Conservation (phyloP, 2,113 vertebrate species). For the Lanius ludovicianus region DNA sequence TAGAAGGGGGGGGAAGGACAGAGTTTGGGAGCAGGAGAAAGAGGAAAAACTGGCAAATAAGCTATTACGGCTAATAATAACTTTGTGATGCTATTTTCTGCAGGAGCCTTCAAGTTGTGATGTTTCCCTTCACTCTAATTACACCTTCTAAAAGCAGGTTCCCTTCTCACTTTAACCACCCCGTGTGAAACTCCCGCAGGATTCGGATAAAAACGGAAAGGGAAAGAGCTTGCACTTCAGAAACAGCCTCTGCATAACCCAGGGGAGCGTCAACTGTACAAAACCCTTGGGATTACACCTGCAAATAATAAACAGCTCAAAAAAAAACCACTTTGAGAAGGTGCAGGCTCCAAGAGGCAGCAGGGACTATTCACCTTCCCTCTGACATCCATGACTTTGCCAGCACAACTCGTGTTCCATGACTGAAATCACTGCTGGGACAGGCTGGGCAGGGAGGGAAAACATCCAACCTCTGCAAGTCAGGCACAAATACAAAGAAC, state of each 20-base stretch:
- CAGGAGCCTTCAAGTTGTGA: constrained; percentile 38
- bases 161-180: constrained; percentile 32
- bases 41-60: constrained; percentile 11
- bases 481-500: neutral
- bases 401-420: neutral
- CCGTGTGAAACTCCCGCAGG: neutral
- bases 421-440: neutral
- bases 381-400: neutral
- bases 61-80: constrained; percentile 51
- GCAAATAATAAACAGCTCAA: neutral
- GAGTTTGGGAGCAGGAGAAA: neutral
- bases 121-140: constrained; percentile 51
- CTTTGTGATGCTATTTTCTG: constrained; percentile 22
- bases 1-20: neutral
- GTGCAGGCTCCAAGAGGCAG: neutral
- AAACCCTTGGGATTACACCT: neutral
- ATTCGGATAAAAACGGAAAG: neutral
- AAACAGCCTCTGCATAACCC: constrained; percentile 15
- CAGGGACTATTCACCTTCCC: neutral
- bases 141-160: constrained; percentile 51
- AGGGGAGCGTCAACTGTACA: constrained; percentile 8
- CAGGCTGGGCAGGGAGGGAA: neutral
- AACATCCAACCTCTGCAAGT: neutral
- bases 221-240: neutral
- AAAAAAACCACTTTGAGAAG: neutral